Conservation (phyloP, 2,797 vertebrate genomes). For the Furcifer pardalis region DNA sequence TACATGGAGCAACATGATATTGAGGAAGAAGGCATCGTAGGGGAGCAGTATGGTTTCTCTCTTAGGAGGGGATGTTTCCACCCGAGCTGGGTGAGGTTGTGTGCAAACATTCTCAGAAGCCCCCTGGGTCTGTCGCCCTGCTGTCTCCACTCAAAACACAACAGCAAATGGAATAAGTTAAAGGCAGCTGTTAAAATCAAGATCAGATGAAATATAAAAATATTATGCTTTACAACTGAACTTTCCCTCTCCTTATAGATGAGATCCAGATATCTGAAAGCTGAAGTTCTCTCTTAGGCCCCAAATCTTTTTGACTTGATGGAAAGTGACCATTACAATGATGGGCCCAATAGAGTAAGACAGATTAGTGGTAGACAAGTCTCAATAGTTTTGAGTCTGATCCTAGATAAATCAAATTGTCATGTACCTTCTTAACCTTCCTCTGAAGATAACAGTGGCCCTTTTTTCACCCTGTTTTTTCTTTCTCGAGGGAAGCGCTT, state of each 20-base stretch:
- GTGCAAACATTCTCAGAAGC: slow-evolving; percentile 35
- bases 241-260: slow-evolving; percentile 24
- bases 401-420: background rate
- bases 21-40: background rate
- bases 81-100: slow-evolving; percentile 5
- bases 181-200: slow-evolving; percentile 27
- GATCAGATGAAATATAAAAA: slow-evolving; percentile 36
- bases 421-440: background rate
- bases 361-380: slow-evolving; percentile 2
- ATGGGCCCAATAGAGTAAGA: background rate
- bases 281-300: background rate
- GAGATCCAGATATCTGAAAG: slow-evolving; percentile 29
- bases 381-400: background rate
- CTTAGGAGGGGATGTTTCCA: slow-evolving; percentile 16
- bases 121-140: slow-evolving; percentile 10
- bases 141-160: slow-evolving; percentile 41
- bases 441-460: background rate
- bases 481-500: background rate
- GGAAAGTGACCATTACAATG: slow-evolving; percentile 21
- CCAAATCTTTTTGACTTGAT: slow-evolving; percentile 16
- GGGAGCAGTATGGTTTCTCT: background rate
- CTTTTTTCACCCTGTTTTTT: background rate
- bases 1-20: background rate
- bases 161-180: slow-evolving; percentile 21
- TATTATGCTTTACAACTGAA: slow-evolving; percentile 32